Evolutionary conservation across 1,140 invertebrate genomes (phyloP), one percentile per base, ranked within the genome.

Genomic region (Orussus abietinus): DNA sequence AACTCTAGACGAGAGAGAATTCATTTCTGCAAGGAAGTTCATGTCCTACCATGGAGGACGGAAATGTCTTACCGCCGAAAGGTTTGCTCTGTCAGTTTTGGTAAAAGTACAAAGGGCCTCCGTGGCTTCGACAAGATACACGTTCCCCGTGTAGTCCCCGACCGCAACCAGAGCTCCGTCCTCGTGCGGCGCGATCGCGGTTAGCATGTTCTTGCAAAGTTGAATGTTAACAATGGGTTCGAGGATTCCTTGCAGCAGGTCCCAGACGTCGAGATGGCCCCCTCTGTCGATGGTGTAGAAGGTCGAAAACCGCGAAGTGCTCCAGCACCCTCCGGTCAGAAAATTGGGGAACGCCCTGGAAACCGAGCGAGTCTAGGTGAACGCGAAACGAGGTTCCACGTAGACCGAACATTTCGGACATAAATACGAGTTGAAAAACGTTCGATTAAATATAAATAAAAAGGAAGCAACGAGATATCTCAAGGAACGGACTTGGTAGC

Each of bases 241-340:
- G 69, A 37, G 76, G 75, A 52, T 78, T n/a, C n/a, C 75, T 45
- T 73, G 72, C 13, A 77, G 55, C 29, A 77, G 38, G 47, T 66
- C 63, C 77, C 77, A 80, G 2, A 77, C 66, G 45, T 79, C 76
- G 6, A 80, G 52, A 15, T 62, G 67, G 3, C 78, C 78, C 49
- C 78, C 70, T 47, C 66, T 66, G 39, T 75, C 71, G 4, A 71
- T 74, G 4, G 75, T 69, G 47, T 75, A 77, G 51, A 78, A 76
- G 10, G 78, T 69, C 5, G 75, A 75, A 5, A 77, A 72, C 49
- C 77, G 45, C 1, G 72, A 66, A 5, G 75, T 74, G 47, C 75
- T 77, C 79, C 79, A 80, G 38, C 68, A 71, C 7, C 72, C 78
- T 53, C 75, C 70, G 3, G 75, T 74, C 21, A 45, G 21, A 11